Conservation (phyloP, 2,113 vertebrate species). For the Dicrurus megarhynchus region DNA sequence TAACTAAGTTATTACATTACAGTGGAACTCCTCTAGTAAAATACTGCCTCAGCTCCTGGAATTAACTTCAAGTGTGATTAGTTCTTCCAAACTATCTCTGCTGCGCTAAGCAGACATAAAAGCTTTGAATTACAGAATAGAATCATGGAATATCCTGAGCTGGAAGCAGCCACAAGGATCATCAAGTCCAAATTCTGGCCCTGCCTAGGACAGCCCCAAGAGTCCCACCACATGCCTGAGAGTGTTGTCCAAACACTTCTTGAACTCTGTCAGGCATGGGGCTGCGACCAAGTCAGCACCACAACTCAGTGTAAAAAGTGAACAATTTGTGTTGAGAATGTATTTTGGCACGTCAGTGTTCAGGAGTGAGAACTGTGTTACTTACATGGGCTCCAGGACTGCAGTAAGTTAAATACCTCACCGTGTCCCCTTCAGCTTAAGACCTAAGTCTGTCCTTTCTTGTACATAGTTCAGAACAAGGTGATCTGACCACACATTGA, state of each 20-base stretch:
- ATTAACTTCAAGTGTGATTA: background rate
- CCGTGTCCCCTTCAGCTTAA: background rate
- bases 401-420: background rate
- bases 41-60: background rate
- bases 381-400: background rate
- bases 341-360: background rate
- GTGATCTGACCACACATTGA: background rate
- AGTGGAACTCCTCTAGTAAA: background rate
- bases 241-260: background rate
- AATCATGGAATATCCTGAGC: background rate
- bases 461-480: background rate
- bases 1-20: background rate
- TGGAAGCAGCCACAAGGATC: background rate
- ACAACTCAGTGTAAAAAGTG: background rate
- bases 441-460: background rate
- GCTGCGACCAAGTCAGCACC: background rate
- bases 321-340: background rate
- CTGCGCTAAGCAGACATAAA: background rate
- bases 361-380: background rate
- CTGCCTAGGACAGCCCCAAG: background rate
- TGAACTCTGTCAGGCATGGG: background rate
- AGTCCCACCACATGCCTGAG: background rate
- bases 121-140: background rate
- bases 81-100: background rate
- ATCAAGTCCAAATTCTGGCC: background rate